phyloP scores from a whole-genome alignment of 2,888 invertebrate genomes.

The Hydrotaea diabolus region DNA sequence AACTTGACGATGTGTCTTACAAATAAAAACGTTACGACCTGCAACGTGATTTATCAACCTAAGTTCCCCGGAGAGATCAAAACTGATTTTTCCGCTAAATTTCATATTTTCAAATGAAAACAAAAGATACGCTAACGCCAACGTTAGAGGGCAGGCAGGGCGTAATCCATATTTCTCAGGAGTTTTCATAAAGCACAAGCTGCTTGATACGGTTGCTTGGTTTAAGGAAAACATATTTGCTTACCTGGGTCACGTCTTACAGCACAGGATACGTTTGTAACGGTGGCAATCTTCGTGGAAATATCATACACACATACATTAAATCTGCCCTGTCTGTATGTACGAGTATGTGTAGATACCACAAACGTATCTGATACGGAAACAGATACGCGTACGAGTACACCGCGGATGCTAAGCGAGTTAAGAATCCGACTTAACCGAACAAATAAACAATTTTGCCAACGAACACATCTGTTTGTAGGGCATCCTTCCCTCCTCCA shows the following conservation, averaged over 20 bases:
- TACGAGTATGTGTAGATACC: neutral
- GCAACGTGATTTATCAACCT: neutral
- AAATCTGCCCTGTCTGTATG: neutral
- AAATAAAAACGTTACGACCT: neutral
- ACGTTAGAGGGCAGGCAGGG: neutral
- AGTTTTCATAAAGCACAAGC: neutral
- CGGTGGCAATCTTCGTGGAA: neutral
- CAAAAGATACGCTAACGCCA: neutral
- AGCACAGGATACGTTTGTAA: neutral
- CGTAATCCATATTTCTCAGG: neutral
- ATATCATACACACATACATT: neutral
- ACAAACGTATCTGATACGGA: neutral
- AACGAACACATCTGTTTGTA: neutral
- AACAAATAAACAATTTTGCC: slow-evolving; percentile 3
- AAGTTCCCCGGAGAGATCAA: neutral
- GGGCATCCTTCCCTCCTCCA: neutral
- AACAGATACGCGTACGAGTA: neutral
- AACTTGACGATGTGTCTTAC: neutral
- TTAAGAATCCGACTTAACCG: neutral
- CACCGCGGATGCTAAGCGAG: neutral
- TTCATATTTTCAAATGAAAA: neutral
- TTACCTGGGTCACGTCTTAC: neutral
- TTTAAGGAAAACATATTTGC: too few species aligned
- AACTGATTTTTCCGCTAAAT: neutral
- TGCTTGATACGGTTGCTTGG: neutral